Evolutionary conservation across 2,113 vertebrate genomes (phyloP), one percentile per base, ranked within the genome.

Genomic region (Sturnira hondurensis): DNA sequence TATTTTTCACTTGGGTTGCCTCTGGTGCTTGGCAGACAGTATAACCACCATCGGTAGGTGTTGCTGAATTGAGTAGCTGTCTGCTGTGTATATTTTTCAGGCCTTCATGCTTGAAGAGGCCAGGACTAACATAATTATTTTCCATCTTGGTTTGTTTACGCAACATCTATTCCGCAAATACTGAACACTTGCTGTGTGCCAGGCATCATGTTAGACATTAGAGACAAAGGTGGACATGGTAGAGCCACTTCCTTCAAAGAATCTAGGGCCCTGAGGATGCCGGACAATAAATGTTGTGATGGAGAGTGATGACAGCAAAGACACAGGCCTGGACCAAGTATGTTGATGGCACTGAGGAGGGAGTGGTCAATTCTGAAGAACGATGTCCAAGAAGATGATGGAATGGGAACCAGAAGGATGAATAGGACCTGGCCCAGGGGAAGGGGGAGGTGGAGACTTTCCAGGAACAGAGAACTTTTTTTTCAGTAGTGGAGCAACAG

Each of bases 1-100:
- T 82, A 47, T 74, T 80, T 86, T 93, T 68, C 82, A 68, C 80
- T 89, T 33, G 24, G 58, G 50, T 47, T 86, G 82, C 85, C 77
- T 33, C 54, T 81, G 50, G 81, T 45, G 77, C 77, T 86, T 83
- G 43, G 86, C 93, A 95, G 81, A 95, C 81, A 91, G 83, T 65
- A 70, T 65, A 38, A 67, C 61, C 28, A 28, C 38, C 4, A 0
- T 88, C 85, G 91, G 43, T 12, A 92, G 63, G 38, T 54, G 83
- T 85, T 68, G 28, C 41, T 81, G 47, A 83, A n/a, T 5, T 15
- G 68, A 93, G 84, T 38, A 63, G 38, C 58, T 71, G 24, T 70
- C 54, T 83, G 26, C n/a, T 20, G 10, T 47, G 78, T 68, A 12
- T 68, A 41, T 54, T 90, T 38, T 73, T 58, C 43, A 47, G 65